phyloP scores from a whole-genome alignment of 1,140 invertebrate genomes.

The Drosophila setifemur region DNA sequence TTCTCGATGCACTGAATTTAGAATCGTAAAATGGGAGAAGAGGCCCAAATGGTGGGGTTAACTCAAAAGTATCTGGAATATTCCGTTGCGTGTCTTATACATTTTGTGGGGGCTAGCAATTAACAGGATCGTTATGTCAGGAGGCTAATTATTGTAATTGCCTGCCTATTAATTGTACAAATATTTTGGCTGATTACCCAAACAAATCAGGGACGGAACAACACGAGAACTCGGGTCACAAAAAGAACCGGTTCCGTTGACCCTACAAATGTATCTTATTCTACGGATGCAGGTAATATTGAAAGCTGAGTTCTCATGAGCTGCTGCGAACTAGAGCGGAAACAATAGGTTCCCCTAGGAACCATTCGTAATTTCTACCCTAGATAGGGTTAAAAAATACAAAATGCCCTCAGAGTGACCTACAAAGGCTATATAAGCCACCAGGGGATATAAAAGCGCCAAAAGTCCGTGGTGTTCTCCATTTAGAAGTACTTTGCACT shows the following conservation, averaged over 20 bases:
- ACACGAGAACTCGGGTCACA: neutral
- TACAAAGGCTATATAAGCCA: neutral
- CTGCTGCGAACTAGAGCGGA: constrained; percentile 10
- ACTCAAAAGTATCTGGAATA: neutral
- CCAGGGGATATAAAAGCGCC: constrained; percentile 47
- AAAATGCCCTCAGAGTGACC: neutral
- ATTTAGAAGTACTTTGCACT: neutral
- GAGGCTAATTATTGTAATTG: constrained; percentile 70
- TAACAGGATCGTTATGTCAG: constrained; percentile 41
- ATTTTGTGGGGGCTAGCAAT: constrained; percentile 21
- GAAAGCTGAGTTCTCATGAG: neutral
- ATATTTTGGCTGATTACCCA: constrained; percentile 52
- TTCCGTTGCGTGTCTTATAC: constrained; percentile 49
- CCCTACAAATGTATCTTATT: neutral
- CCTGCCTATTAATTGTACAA: constrained; percentile 40
- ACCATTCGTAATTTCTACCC: neutral
- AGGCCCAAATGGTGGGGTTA: neutral
- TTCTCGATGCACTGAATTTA: constrained; percentile 6
- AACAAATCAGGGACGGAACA: constrained; percentile 36
- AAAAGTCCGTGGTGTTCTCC: neutral
- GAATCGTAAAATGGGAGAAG: neutral
- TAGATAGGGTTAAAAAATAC: constrained; percentile 12
- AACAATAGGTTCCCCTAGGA: neutral
- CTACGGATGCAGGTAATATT: neutral
- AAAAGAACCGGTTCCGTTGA: constrained; percentile 44